Conservation (phyloP, 2,888 invertebrate species). For the Leptothorax acervorum region DNA sequence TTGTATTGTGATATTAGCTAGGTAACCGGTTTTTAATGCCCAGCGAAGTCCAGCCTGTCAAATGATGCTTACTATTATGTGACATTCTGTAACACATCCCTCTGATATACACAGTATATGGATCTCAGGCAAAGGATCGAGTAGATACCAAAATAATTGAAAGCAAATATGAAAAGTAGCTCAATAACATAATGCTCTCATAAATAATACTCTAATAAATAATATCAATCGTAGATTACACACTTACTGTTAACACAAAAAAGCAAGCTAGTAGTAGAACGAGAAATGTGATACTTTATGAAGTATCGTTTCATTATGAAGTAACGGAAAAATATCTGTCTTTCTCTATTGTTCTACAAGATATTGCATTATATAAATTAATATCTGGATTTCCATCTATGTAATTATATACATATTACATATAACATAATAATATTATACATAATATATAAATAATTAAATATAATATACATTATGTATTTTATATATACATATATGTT, state of each 20-base stretch:
- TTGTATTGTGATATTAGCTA: conserved; percentile 80
- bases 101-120: conserved; percentile 68
- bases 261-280: conserved; percentile 15
- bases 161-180: neutral
- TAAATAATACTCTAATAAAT: neutral
- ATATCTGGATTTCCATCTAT: neutral
- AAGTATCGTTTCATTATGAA: neutral
- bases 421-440: conserved; percentile 8
- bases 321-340: conserved; percentile 5
- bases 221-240: conserved; percentile 20
- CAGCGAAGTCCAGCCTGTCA: conserved; percentile 85
- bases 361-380: conserved; percentile 18
- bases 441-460: neutral
- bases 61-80: conserved; percentile 81
- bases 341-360: conserved; percentile 17
- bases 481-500: neutral
- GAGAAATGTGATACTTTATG: conserved; percentile 27
- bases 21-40: conserved; percentile 85
- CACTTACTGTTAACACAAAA: neutral
- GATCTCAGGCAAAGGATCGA: conserved; percentile 65
- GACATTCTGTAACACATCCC: conserved; percentile 80
- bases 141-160: conserved; percentile 45
- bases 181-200: neutral
- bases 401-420: neutral
- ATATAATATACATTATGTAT: neutral